Percentiles rank a stretch among this genome's conserved stretches.
Conservation (phyloP, 2,797 vertebrate species). For the Betta splendens region DNA sequence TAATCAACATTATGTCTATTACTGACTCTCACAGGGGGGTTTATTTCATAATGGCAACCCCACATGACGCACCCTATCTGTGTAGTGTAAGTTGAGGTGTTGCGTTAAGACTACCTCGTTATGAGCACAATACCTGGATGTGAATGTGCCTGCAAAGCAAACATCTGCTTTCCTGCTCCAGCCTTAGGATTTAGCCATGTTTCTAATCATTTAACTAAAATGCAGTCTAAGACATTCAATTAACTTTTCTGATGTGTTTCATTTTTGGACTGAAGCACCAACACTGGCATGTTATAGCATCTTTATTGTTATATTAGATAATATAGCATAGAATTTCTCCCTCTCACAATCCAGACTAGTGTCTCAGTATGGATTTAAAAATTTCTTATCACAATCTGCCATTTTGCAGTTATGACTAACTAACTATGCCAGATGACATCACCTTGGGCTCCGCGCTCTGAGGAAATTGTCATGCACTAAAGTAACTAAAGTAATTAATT, state of each 20-base stretch:
- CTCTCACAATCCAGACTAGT: not conserved
- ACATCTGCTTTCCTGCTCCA: not conserved
- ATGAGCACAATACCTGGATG: constrained; percentile 40
- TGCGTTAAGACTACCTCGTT: constrained; percentile 7
- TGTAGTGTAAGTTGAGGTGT: constrained; percentile 43
- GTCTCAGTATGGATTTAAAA: not conserved
- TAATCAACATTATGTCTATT: not conserved
- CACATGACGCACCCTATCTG: constrained; percentile 38
- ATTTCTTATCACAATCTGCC: not conserved
- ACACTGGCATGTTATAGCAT: constrained; percentile 1
- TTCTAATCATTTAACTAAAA: not conserved
- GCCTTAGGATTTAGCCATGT: not conserved
- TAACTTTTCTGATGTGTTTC: not conserved
- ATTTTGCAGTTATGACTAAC: not conserved
- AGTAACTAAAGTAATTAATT: not conserved
- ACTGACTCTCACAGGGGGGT: constrained; percentile 33
- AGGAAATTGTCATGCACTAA: not conserved
- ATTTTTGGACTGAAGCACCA: constrained; percentile 33
- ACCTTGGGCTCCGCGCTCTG: not conserved
- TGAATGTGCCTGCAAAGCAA: constrained; percentile 4
- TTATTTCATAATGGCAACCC: constrained; percentile 67
- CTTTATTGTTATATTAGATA: constrained; percentile 59
- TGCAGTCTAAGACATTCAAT: not conserved
- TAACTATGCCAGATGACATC: not conserved
- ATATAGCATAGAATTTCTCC: constrained; percentile 10